These are phyloP conservation scores for Himalopsyche phryganea DNA, from an alignment of 1,140 invertebrate genomes.

Conservation along the genomic window DNA sequence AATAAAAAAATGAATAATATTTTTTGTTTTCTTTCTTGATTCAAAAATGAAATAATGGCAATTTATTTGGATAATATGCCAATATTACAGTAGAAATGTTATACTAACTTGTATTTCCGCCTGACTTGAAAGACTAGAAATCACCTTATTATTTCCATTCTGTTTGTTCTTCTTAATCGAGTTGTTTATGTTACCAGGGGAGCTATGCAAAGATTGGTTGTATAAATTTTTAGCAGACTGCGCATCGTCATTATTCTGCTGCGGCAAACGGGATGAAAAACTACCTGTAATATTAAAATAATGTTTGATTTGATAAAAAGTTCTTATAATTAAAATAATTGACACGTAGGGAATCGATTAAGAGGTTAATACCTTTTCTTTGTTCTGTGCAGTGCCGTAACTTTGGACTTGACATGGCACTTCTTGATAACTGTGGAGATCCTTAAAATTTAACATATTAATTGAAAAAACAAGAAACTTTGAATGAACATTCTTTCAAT, in stretches of 20 bases:
- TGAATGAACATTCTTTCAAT: neutral
- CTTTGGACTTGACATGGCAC: constrained; percentile 50
- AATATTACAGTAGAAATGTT: too few species aligned
- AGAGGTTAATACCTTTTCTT: constrained; percentile 40
- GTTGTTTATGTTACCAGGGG: neutral
- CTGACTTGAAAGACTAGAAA: constrained; percentile 16
- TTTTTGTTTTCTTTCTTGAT: too few species aligned
- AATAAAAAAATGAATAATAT: too few species aligned
- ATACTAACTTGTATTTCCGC: constrained; percentile 27
- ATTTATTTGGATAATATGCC: too few species aligned
- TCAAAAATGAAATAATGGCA: too few species aligned
- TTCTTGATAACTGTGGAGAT: constrained; percentile 51
- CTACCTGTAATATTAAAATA: constrained; percentile 15
- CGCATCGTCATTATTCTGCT: constrained; percentile 24
- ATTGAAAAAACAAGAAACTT: neutral
- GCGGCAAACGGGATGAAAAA: constrained; percentile 25
- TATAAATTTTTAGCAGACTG: constrained; percentile 23
- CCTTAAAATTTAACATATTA: constrained; percentile 32
- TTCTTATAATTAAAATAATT: neutral
- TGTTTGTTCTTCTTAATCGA: constrained; percentile 4
- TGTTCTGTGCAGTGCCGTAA: constrained; percentile 45
- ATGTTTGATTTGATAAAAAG: neutral
- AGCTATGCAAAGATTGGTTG: constrained; percentile 20
- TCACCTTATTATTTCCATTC: constrained; percentile 25
- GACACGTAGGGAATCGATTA: too few species aligned